phyloP scores from a whole-genome alignment of 2,888 invertebrate genomes.

The Lymantria monacha region DNA sequence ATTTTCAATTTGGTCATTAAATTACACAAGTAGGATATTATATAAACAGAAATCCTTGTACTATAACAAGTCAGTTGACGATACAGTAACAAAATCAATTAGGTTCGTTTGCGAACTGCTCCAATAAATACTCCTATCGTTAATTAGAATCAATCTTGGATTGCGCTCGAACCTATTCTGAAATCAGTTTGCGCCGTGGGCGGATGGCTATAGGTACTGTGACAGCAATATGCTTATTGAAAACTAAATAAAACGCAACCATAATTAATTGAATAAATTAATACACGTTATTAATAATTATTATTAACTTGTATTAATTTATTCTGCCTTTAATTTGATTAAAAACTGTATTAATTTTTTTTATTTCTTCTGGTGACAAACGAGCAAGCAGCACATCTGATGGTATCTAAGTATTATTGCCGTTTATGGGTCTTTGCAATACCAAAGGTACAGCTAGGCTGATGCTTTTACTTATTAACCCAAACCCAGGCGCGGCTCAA shows the following conservation, averaged over 20 bases:
- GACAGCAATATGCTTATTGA: constrained; percentile 74
- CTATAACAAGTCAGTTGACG: constrained; percentile 45
- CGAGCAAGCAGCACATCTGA: too few relatives aligned
- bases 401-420: too few relatives aligned
- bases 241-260: constrained; percentile 61
- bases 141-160: constrained; percentile 81
- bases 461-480: too few relatives aligned
- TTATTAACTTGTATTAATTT: constrained; percentile 51
- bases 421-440: too few relatives aligned
- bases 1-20: neutral
- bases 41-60: constrained; percentile 46
- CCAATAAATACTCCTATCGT: constrained; percentile 80
- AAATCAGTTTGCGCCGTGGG: constrained; percentile 68
- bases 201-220: constrained; percentile 44
- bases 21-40: constrained; percentile 35
- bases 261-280: too few relatives aligned
- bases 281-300: too few relatives aligned
- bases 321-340: constrained; percentile 44
- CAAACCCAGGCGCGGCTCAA: too few relatives aligned
- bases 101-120: constrained; percentile 74
- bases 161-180: constrained; percentile 69
- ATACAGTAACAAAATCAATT: constrained; percentile 71
- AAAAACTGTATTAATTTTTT: constrained; percentile 9
- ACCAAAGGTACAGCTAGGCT: too few relatives aligned
- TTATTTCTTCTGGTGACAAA: too few relatives aligned